Base-by-base conservation (phyloP, 1,140 invertebrate species). In the Magallana gigas region DNA sequence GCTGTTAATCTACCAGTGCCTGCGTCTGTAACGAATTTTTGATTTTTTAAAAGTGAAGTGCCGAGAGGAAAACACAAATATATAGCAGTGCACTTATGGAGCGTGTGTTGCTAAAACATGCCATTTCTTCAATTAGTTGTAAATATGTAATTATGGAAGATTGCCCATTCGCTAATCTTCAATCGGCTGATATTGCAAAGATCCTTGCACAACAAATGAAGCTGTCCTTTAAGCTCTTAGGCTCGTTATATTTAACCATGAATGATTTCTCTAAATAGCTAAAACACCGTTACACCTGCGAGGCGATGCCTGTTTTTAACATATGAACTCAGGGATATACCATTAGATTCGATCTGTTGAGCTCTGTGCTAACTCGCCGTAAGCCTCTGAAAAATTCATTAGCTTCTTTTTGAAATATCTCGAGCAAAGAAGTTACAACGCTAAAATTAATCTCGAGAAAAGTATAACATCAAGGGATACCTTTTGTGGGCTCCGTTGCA, bases 241-340 rank as follows among this genome's bases (percentile, higher is more conserved):
- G 68, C 36, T 76, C 68, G 68, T 76, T 76, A 76, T 76, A 76
- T 76, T 29, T 76, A 76, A 76, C 68, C 68, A 76, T 76, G 68
- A 76, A 76, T 76, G 68, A 76, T 76, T 29, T 76, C 68, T 76
- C 68, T 76, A 76, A 76, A 76, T 76, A 76, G 68, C 48, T 48
- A 76, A 48, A 29, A 76, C 68, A 76, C 23, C 12, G 68, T 76
- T 76, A 29, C 68, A 76, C 68, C 68, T 76, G 68, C 68, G 36
- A 76, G 68, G 68, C 68, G 68, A 76, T 76, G 68, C 68, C 68
- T 76, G 68, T 48, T 76, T 76, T 76, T 76, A 48, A 76, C 8
- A 23, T 76, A 29, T 12, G 6, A 8, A 29, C 68, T 76, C 68
- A 48, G 29, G 68, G 23, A 76, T 76, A 76, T 36, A 76, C 29